Base-by-base conservation (phyloP, 2,113 vertebrate species). In the Pimephales promelas region DNA sequence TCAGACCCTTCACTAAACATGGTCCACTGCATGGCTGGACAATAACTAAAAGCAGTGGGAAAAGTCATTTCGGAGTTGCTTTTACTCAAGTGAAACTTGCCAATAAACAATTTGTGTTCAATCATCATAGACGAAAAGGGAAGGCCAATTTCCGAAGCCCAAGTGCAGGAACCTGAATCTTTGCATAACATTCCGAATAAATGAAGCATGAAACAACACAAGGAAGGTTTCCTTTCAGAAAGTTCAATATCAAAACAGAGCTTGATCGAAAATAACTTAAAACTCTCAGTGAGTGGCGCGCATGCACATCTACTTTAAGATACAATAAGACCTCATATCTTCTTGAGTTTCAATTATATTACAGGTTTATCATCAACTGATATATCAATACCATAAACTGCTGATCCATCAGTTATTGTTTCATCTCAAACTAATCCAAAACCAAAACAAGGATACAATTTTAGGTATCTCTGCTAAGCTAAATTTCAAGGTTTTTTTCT, bases 1-100 rank as follows among this genome's bases (percentile, higher is more conserved):
- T 49, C 59, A 79, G 34, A 59, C n/a, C 26, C 18, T 47, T 64
- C 77, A 64, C 77, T 64, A 64, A 64, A 66, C 77, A 79, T 66
- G 59, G 43, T 79, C 59, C 78, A 52, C 13, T 79, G 77, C 40
- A 28, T 31, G n/a, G 57, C 57, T 64, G 40, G 43, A 52, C 43
- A 66, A 34, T 62, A 24, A 36, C 52, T 47, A 34, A 79, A 61
- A 54, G 26, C 40, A 84, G 52, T 56, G 45, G 40, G 57, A 84
- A 57, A 47, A 47, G 18, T 31, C 28, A 76, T 61, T 70, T 40
- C 36, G 68, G 26, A 13, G 56, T 73, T 78, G 24, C 28, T 78
- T 83, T 83, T 36, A 52, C 10, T 20, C 26, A 40, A 77, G n/a
- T 7, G 22, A 74, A 57, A 66, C 56, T 74, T 11, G 16, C n/a